Conservation (phyloP, 2,888 invertebrate genomes). For the Sarcophaga caerulescens region DNA sequence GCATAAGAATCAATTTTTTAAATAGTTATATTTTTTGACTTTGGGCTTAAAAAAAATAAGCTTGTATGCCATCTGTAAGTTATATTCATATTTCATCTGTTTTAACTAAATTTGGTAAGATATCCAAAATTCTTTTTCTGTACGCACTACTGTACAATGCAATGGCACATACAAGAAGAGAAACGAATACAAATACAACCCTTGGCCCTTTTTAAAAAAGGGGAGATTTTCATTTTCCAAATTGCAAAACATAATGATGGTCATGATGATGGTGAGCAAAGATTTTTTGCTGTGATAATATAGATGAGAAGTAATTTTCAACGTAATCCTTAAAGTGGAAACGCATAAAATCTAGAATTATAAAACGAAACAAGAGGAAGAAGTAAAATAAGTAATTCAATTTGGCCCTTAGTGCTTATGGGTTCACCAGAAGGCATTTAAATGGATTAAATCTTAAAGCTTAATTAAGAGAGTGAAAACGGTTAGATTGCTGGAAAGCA, state of each 20-base stretch:
- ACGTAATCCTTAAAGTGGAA: conserved; percentile 70
- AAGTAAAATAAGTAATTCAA: conserved; percentile 10
- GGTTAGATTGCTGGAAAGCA: not conserved
- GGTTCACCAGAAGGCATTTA: conserved; percentile 3
- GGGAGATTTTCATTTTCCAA: conserved; percentile 42
- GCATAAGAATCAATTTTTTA: too few species aligned
- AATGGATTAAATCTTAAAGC: not conserved
- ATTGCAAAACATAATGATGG: conserved; percentile 27
- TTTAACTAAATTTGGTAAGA: too few species aligned
- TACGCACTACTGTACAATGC: not conserved
- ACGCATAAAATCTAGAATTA: conserved; percentile 67
- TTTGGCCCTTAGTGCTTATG: not conserved
- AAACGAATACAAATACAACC: not conserved
- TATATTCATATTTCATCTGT: too few species aligned
- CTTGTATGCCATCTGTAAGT: too few species aligned
- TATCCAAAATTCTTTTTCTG: too few species aligned
- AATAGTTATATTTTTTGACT: too few species aligned
- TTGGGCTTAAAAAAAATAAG: too few species aligned
- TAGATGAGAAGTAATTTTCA: conserved; percentile 67
- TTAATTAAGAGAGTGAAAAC: not conserved
- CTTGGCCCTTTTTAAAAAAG: not conserved
- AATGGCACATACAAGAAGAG: conserved; percentile 19
- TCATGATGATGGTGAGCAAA: conserved; percentile 8
- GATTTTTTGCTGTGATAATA: conserved; percentile 68
- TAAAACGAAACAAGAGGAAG: conserved; percentile 26